phyloP scores from a whole-genome alignment of 2,888 invertebrate genomes.

The Andricus curvator region DNA sequence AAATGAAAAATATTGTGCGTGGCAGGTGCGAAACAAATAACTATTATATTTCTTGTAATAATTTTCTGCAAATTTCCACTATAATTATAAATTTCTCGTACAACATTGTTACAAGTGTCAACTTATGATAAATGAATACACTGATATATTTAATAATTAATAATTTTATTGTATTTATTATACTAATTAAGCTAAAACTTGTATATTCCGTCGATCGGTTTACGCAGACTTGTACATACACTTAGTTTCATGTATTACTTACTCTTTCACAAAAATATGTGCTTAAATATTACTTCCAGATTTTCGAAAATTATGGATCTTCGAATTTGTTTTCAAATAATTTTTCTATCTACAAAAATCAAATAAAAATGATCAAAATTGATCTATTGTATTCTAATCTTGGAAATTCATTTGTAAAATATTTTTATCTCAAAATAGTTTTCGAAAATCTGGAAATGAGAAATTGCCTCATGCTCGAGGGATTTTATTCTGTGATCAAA shows the following conservation, averaged over 20 bases:
- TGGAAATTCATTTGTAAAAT: too few relatives aligned
- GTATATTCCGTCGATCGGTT: conserved; percentile 9
- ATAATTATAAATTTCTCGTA: not conserved
- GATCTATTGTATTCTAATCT: too few relatives aligned
- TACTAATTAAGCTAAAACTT: not conserved
- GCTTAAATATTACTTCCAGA: not conserved
- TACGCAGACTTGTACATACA: not conserved
- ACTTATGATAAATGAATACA: not conserved
- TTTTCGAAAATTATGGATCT: not conserved
- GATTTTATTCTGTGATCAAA: conserved; percentile 75
- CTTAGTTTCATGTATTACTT: conserved; percentile 7
- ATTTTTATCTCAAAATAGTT: conserved; percentile 51
- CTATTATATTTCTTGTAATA: too few relatives aligned
- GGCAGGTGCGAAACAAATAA: too few relatives aligned
- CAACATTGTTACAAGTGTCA: not conserved
- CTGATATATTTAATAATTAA: not conserved
- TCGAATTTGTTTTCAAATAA: too few relatives aligned
- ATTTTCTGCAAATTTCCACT: not conserved
- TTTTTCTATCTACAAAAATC: too few relatives aligned
- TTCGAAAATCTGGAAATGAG: conserved; percentile 64
- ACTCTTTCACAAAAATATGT: not conserved
- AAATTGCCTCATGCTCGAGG: conserved; percentile 71
- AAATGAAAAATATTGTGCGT: too few relatives aligned
- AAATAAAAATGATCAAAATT: too few relatives aligned
- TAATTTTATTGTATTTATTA: too few relatives aligned